Conservation (phyloP, 2,888 invertebrate species). For the Eurytoma californica region DNA sequence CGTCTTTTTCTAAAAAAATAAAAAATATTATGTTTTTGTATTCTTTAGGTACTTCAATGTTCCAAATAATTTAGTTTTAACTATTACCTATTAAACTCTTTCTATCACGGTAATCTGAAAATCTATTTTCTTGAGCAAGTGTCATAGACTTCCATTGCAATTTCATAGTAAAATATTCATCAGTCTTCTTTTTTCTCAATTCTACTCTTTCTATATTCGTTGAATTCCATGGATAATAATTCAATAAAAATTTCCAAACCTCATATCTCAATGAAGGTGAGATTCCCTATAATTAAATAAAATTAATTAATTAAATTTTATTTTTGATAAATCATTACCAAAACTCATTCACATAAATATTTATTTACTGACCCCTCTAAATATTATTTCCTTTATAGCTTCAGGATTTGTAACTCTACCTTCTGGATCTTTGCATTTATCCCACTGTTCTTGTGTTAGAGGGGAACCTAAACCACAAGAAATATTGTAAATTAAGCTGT, state of each 20-base stretch:
- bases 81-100: constrained; percentile 88
- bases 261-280: constrained; percentile 84
- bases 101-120: constrained; percentile 90
- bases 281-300: constrained; percentile 82
- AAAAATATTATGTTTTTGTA: constrained; percentile 25
- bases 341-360: constrained; percentile 18
- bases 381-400: constrained; percentile 89
- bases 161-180: constrained; percentile 96
- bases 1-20: constrained; percentile 88
- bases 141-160: constrained; percentile 96
- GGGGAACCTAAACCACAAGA: constrained; percentile 79
- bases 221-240: constrained; percentile 91
- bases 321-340: neutral
- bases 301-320: constrained; percentile 56
- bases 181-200: constrained; percentile 83
- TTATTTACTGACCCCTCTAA: constrained; percentile 85
- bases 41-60: constrained; percentile 19
- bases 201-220: constrained; percentile 83
- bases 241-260: constrained; percentile 96
- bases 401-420: constrained; percentile 88
- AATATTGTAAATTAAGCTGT: constrained; percentile 70
- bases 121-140: constrained; percentile 89
- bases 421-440: constrained; percentile 85
- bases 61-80: neutral
- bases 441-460: constrained; percentile 88